Percentiles rank a stretch among this genome's conserved stretches.
phyloP scores from a whole-genome alignment of 2,797 vertebrate genomes.

The Mormyrus hasselquistii region DNA sequence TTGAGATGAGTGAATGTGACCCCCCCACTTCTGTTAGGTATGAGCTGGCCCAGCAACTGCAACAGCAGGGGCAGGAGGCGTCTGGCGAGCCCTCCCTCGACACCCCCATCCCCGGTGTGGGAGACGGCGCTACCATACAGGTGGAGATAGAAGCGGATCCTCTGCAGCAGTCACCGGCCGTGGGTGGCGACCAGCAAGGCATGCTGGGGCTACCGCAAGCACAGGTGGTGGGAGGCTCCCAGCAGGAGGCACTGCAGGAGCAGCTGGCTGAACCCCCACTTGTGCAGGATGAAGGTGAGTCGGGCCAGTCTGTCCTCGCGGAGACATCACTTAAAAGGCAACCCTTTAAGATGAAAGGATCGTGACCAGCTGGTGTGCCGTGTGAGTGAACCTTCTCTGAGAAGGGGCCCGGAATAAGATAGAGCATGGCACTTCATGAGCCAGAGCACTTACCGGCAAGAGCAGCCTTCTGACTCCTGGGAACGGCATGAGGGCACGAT shows the following conservation, averaged over 20 bases:
- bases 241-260: conserved; percentile 70
- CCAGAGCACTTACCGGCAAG: background rate
- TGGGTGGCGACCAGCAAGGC: conserved; percentile 66
- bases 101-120: conserved; percentile 63
- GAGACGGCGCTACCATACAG: conserved; percentile 74
- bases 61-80: conserved; percentile 65
- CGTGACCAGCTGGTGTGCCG: background rate
- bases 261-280: conserved; percentile 70
- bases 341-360: background rate
- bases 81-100: conserved; percentile 56
- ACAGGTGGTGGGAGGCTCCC: conserved; percentile 71
- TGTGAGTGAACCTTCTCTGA: background rate
- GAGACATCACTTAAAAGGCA: background rate
- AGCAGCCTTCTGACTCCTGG: background rate
- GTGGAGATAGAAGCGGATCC: conserved; percentile 73
- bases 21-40: conserved; percentile 48
- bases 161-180: conserved; percentile 61
- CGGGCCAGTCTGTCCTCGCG: background rate
- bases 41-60: conserved; percentile 69
- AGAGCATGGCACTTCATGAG: background rate
- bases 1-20: background rate
- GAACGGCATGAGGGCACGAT: background rate
- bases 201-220: conserved; percentile 78
- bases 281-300: conserved; percentile 78
- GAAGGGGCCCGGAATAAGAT: background rate